Conservation (phyloP, 2,797 vertebrate genomes). For the Tapirus indicus region DNA sequence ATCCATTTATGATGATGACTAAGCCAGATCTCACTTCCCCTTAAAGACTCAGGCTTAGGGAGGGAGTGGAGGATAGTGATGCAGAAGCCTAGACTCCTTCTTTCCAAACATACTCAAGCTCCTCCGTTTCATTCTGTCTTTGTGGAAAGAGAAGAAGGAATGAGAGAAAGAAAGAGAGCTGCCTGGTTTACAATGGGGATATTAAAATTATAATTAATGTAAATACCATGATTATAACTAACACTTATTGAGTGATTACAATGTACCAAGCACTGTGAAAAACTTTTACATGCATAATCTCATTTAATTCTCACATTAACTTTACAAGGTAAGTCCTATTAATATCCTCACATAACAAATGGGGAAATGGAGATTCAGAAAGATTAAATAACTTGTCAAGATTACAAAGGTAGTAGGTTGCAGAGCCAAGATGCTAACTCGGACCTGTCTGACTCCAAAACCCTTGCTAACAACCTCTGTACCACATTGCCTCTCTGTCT, state of each 20-base stretch:
- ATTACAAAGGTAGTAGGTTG: not conserved
- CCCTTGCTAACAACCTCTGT: not conserved
- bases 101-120: not conserved
- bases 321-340: conserved; percentile 1
- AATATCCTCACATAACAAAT: not conserved
- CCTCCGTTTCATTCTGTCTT: conserved; percentile 8
- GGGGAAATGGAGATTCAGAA: not conserved
- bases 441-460: not conserved
- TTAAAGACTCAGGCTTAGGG: not conserved
- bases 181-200: not conserved
- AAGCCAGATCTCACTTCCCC: not conserved
- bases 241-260: not conserved
- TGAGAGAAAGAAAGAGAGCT: not conserved
- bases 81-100: not conserved
- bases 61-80: not conserved
- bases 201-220: conserved; percentile 22
- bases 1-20: not conserved
- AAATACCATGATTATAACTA: not conserved
- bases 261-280: not conserved
- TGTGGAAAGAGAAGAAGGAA: not conserved
- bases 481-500: not conserved
- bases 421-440: not conserved
- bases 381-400: conserved; percentile 19
- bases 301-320: conserved; percentile 26
- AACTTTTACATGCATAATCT: not conserved